Evolutionary conservation across 2,888 invertebrate species (phyloP), one percentile per base, ranked within the genome.

Genomic region (Pedicia rivosa): DNA sequence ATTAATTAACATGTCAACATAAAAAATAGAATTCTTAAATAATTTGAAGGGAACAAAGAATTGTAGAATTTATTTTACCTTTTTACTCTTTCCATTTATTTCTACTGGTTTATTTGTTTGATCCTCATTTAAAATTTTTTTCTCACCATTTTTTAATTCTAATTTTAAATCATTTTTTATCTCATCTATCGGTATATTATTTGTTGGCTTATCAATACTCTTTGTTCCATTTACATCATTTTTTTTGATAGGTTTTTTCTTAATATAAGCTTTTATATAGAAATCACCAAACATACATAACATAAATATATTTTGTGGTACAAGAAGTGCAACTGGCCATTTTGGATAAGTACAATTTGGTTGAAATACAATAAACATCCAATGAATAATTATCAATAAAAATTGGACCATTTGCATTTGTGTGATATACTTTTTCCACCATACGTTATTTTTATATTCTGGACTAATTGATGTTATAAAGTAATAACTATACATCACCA

Each of bases 401-500:
- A 78, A 78, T 52, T 78, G 78, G 0, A 66, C 74, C 52, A 86
- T 68, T 60, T 87, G 86, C 42, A 83, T 50, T 48, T 76, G 78
- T 0, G 86, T 86, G 44, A 87, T 73, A 48, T 79, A 67, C 47
- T 78, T 80, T 54, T 86, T 87, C 75, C 82, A 78, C 77, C 78
- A 78, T 2, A 76, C 53, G 40, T 72, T 76, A 39, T 74, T 63
- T 49, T 76, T 78, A 50, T 75, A 69, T 32, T 67, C 66, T 1
- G 78, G 78, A 31, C 77, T 66, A 39, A 74, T 62, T 1, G 81
- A 79, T 0, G 80, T 69, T 42, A 78, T 48, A 5, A 82, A 65
- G 52, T 86, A 90, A 55, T 90, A 83, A 0, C 66, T 60, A 52
- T 90, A 90, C 88, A 91, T 90, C 15, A 86, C 58, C 2, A 73